Evolutionary conservation across 2,888 invertebrate species (phyloP), one percentile per base, ranked within the genome.

Genomic region (Brachyopa scutellaris): DNA sequence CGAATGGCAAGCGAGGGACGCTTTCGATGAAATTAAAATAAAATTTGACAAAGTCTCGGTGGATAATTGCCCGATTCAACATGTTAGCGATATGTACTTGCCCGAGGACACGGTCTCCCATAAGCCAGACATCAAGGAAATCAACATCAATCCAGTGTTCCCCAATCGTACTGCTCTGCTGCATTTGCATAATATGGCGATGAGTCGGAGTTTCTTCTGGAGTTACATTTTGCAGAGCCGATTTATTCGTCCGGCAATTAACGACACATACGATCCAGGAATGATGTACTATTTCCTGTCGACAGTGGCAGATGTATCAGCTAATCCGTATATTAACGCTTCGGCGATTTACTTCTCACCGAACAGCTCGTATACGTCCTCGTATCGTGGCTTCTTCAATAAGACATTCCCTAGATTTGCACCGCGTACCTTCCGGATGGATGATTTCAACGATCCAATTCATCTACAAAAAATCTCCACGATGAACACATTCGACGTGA

Each of bases 281-380:
- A 97, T 99, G 95, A 97, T 98, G 97, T 99, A 99, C 88, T 97
- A 97, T 88, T 97, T 98, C 88, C 91, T 99, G 42, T 98, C 98
- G 0, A 95, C 97, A 0, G 96, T 98, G 0, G 98, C 99, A 0
- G 99, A 99, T 89, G 96, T 99, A 0, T 96, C 98, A 0, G 93
- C 98, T 0, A 98, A 97, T 90, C 95, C 96, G 0, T 95, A 95
- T 85, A 95, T 98, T 84, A 98, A 98, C 88, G 96, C 97, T 64
- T 97, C 97, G 89, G 95, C 97, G 0, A 93, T 99, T 84, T 98
- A 98, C 89, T 99, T 98, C 88, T 94, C 98, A 1, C 97, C 97
- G 0, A 97, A 99, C 87, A 95, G 95, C 91, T 97, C 97, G 0
- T 99, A 98, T 87, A 96, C 98, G 0, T 96, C 98, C 0, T 98